Evolutionary conservation across 2,888 invertebrate genomes (phyloP).

Genomic region (Coenonympha arcania): DNA sequence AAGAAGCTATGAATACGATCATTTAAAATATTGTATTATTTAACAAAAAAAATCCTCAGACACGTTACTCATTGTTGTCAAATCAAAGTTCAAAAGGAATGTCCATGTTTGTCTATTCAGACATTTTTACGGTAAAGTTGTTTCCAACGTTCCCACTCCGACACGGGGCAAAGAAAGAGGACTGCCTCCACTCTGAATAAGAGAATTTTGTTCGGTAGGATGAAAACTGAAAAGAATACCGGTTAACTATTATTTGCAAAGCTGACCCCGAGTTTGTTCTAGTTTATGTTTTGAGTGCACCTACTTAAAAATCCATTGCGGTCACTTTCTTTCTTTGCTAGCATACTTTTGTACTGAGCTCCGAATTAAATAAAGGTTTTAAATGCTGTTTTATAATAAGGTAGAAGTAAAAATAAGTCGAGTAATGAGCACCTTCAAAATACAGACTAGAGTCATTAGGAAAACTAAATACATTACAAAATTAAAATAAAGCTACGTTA

Average conservation of each 20-base stretch:
- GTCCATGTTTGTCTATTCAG: constrained; percentile 11
- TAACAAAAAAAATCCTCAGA: not conserved
- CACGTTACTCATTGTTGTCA: constrained; percentile 7
- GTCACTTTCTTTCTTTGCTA: constrained; percentile 6
- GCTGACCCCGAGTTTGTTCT: constrained; percentile 32
- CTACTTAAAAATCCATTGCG: constrained; percentile 23
- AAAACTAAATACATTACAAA: too few species aligned
- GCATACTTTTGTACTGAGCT: not conserved
- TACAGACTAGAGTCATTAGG: too few species aligned
- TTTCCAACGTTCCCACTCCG: constrained; percentile 12
- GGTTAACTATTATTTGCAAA: constrained; percentile 36
- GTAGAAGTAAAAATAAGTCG: too few species aligned
- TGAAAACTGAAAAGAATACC: constrained; percentile 34
- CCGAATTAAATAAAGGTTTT: too few species aligned
- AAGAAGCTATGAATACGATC: not conserved
- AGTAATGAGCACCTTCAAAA: too few species aligned
- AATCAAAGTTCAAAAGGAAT: constrained; percentile 7
- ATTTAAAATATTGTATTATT: not conserved
- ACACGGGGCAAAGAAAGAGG: constrained; percentile 22
- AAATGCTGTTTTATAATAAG: not conserved
- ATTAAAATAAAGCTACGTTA: too few species aligned
- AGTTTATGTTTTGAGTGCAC: constrained; percentile 30
- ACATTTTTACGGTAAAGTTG: constrained; percentile 12
- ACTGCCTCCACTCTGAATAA: constrained; percentile 33
- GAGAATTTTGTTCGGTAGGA: constrained; percentile 35